Evolutionary conservation across 2,888 invertebrate species (phyloP).

Genomic region (Epinotia bilunana): DNA sequence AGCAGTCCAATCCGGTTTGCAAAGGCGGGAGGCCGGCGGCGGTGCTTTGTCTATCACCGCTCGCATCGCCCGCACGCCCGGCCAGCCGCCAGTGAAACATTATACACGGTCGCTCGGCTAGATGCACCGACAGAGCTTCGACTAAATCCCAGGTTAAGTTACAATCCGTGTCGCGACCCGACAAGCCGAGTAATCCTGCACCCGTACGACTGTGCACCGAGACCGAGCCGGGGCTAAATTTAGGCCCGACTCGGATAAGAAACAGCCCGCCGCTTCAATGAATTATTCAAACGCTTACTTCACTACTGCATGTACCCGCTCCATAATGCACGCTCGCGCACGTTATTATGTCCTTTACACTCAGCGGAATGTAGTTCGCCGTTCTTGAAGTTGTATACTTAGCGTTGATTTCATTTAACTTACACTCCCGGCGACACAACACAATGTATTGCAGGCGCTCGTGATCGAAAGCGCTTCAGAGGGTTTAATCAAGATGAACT

Average conservation of each 20-base stretch:
- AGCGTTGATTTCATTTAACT: constrained; percentile 31
- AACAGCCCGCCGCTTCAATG: constrained; percentile 36
- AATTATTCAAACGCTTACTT: constrained; percentile 40
- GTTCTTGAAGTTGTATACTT: constrained; percentile 17
- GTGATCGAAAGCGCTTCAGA: constrained; percentile 17
- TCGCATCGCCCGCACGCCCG: not conserved
- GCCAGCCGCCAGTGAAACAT: constrained; percentile 16
- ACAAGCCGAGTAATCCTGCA: constrained; percentile 1
- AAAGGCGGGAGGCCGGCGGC: constrained; percentile 6
- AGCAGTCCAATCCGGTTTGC: constrained; percentile 1
- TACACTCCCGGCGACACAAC: not conserved
- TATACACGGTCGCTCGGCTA: constrained; percentile 10
- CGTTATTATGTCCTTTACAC: constrained; percentile 34
- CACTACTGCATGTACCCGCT: constrained; percentile 38
- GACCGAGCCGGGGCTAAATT: constrained; percentile 20
- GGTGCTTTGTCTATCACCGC: constrained; percentile 8
- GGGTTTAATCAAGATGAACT: constrained; percentile 32
- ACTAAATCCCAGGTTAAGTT: constrained; percentile 25
- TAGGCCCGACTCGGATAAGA: constrained; percentile 34
- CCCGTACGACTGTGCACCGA: not conserved
- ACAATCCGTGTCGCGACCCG: constrained; percentile 14
- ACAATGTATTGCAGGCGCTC: constrained; percentile 4
- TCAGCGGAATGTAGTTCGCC: constrained; percentile 36
- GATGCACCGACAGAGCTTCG: constrained; percentile 31
- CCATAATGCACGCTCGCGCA: constrained; percentile 33